Conservation (phyloP, 1,140 invertebrate genomes). For the Nylanderia fulva region DNA sequence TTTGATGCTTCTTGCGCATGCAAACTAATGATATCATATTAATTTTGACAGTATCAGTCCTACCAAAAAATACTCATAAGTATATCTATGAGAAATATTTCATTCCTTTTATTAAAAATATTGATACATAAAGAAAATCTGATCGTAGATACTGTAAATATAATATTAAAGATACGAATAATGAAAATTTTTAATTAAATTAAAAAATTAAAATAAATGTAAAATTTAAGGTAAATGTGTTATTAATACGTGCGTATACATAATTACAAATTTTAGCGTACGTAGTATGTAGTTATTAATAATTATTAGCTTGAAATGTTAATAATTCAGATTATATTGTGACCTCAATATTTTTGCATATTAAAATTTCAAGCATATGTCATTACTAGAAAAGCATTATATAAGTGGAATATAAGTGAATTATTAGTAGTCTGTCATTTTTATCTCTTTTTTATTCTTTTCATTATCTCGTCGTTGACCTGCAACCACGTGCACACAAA, state of each 20-base stretch:
- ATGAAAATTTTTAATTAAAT: too few relatives aligned
- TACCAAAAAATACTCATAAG: not conserved
- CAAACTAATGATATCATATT: not conserved
- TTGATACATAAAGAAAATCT: too few relatives aligned
- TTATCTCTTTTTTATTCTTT: conserved; percentile 34
- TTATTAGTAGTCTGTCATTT: not conserved
- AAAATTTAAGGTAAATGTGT: too few relatives aligned
- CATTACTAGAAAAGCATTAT: not conserved
- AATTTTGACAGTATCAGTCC: not conserved
- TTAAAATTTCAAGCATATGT: not conserved
- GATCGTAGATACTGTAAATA: too few relatives aligned
- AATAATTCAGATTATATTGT: too few relatives aligned
- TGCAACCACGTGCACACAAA: conserved; percentile 56
- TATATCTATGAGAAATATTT: not conserved
- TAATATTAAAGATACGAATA: too few relatives aligned
- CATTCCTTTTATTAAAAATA: not conserved
- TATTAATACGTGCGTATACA: too few relatives aligned
- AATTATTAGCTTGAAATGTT: too few relatives aligned
- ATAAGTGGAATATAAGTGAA: not conserved
- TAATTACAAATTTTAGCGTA: too few relatives aligned
- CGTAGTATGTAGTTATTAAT: too few relatives aligned
- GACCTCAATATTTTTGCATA: not conserved
- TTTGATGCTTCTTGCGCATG: too few relatives aligned
- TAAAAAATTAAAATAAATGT: too few relatives aligned
- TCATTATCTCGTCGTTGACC: conserved; percentile 28